Evolutionary conservation across 2,888 invertebrate genomes (phyloP).

Genomic region (Campopleginae sp.): DNA sequence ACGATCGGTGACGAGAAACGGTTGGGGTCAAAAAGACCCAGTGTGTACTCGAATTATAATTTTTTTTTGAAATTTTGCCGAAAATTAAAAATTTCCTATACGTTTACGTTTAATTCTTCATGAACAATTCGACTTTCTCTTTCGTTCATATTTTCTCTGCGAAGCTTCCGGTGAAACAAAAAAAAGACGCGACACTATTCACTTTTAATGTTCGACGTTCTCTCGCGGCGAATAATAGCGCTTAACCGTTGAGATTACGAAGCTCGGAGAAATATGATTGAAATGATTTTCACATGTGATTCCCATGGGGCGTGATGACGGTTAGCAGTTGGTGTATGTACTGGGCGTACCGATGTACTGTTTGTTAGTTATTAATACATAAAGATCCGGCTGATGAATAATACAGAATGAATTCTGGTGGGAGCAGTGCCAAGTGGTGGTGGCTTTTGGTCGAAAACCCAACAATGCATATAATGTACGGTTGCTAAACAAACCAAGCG

Average conservation of each 20-base stretch:
- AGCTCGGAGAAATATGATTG: background rate
- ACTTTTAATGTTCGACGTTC: background rate
- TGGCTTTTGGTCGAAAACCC: background rate
- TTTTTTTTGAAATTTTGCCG: background rate
- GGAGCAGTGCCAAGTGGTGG: background rate
- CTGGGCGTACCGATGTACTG: background rate
- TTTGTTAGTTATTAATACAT: conserved; percentile 23
- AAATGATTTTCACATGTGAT: conserved; percentile 8
- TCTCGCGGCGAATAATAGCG: background rate
- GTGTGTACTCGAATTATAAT: background rate
- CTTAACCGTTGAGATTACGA: background rate
- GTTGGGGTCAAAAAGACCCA: no score
- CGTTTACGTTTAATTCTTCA: background rate
- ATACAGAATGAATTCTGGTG: conserved; percentile 2
- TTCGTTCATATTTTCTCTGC: background rate
- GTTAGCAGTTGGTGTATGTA: background rate
- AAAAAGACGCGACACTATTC: background rate
- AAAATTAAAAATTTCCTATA: background rate
- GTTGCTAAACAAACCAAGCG: conserved; percentile 25
- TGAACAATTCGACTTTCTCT: background rate
- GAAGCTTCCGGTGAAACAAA: background rate
- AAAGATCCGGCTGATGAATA: conserved; percentile 32
- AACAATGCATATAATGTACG: conserved; percentile 2
- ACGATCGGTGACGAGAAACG: no score
- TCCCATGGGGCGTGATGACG: background rate